These are phyloP conservation scores for Buathra laborator DNA, from an alignment of 2,888 invertebrate genomes.

Conservation along the genomic window DNA sequence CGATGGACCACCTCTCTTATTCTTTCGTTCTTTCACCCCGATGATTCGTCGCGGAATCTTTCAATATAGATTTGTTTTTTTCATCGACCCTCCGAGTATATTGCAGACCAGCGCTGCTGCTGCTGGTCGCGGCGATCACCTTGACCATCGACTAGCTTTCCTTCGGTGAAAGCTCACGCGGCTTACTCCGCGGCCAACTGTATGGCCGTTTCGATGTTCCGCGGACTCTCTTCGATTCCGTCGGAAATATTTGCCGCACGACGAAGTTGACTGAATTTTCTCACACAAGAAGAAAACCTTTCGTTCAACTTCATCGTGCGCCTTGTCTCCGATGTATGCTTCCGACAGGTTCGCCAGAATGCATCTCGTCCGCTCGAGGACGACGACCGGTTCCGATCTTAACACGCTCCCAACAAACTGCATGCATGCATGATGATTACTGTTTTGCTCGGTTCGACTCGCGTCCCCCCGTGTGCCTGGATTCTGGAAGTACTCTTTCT, in stretches of 20 bases:
- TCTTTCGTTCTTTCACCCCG: background rate
- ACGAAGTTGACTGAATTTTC: slow-evolving; percentile 8
- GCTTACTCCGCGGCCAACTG: slow-evolving; percentile 15
- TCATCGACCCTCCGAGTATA: background rate
- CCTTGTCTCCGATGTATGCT: slow-evolving; percentile 14
- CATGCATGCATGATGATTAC: slow-evolving; percentile 36
- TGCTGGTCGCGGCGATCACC: slow-evolving; percentile 66
- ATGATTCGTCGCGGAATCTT: background rate
- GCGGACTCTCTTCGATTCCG: background rate
- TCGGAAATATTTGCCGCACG: background rate
- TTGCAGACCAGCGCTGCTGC: background rate
- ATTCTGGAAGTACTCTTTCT: slow-evolving; percentile 58
- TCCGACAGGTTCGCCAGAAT: slow-evolving; percentile 55
- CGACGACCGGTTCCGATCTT: slow-evolving; percentile 43
- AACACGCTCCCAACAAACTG: slow-evolving; percentile 36
- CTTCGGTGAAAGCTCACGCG: slow-evolving; percentile 79
- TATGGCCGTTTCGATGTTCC: background rate
- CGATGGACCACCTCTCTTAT: slow-evolving; percentile 14
- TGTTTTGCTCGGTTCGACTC: slow-evolving; percentile 34
- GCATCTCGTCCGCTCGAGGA: slow-evolving; percentile 14
- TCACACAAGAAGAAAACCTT: background rate
- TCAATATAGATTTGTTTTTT: background rate
- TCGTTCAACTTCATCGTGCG: slow-evolving; percentile 30
- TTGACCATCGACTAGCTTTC: slow-evolving; percentile 81
- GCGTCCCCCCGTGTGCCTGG: slow-evolving; percentile 11